Evolutionary conservation across 2,797 vertebrate genomes (phyloP).

Genomic region (Rhodeus uyekii): DNA sequence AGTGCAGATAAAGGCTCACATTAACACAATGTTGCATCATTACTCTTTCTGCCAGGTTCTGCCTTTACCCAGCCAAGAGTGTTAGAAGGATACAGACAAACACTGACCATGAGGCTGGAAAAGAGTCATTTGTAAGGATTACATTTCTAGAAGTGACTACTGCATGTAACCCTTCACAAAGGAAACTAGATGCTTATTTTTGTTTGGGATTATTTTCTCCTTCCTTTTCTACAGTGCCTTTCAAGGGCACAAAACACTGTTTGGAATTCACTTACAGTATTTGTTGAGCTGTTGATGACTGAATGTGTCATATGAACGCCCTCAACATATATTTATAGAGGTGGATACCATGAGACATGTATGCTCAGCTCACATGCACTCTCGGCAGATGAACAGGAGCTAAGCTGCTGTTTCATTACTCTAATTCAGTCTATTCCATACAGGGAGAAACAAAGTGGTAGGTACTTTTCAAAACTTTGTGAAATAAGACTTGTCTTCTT

Average conservation of each 20-base stretch:
- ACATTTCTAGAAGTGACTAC: no score
- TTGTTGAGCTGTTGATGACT: neutral
- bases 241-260: neutral
- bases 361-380: neutral
- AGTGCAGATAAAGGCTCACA: slow-evolving; percentile 39
- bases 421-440: no score
- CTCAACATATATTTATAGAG: neutral
- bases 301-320: neutral
- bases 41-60: slow-evolving; percentile 38
- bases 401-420: neutral
- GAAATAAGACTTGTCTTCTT: no score
- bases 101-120: neutral
- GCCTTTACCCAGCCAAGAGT: slow-evolving; percentile 13
- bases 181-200: no score
- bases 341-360: neutral
- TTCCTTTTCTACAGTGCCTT: no score
- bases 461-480: no score
- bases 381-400: neutral
- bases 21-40: slow-evolving; percentile 30
- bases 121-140: neutral
- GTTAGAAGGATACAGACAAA: neutral
- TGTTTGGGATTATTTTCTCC: no score
- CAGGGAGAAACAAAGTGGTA: neutral
- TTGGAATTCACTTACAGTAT: neutral
- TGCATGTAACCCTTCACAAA: no score